These are phyloP conservation scores for Anastrepha ludens DNA, from an alignment of 1,140 invertebrate species.

Conservation along the genomic window DNA sequence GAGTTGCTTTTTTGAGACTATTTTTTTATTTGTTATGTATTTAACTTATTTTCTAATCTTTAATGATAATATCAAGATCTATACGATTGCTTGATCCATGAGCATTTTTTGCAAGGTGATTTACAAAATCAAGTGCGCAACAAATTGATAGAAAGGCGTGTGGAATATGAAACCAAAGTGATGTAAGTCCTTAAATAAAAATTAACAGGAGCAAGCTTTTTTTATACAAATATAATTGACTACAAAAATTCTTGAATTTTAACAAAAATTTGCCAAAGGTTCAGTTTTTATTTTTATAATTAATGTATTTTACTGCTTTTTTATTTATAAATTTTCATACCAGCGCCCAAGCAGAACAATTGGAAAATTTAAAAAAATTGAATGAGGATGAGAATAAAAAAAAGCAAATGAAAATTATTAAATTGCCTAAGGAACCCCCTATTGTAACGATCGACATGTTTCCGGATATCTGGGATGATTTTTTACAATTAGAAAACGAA, in stretches of 20 bases:
- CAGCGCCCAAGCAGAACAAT: constrained; percentile 10
- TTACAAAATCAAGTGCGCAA: constrained; percentile 60
- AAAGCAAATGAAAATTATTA: constrained; percentile 62
- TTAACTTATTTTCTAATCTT: too few relatives aligned
- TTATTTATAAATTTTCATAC: neutral
- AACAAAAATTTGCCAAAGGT: too few relatives aligned
- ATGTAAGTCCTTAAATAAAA: neutral
- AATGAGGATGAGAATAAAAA: constrained; percentile 54
- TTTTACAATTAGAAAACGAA: constrained; percentile 61
- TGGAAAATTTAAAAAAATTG: neutral
- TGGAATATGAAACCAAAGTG: constrained; percentile 62
- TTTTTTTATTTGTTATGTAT: too few relatives aligned
- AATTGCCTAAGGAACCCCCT: constrained; percentile 61
- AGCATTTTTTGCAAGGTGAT: constrained; percentile 63
- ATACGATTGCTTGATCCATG: constrained; percentile 60
- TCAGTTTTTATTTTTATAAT: too few relatives aligned
- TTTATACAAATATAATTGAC: too few relatives aligned
- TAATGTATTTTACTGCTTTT: neutral
- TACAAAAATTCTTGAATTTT: too few relatives aligned
- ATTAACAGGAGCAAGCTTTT: too few relatives aligned
- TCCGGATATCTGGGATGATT: constrained; percentile 60
- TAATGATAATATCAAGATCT: constrained; percentile 55
- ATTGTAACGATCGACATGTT: constrained; percentile 56
- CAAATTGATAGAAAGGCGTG: constrained; percentile 56
- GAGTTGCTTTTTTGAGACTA: too few relatives aligned